Evolutionary conservation across 1,140 invertebrate genomes (phyloP), one percentile per base, ranked within the genome.

Genomic region (Neodiprion pinetum): DNA sequence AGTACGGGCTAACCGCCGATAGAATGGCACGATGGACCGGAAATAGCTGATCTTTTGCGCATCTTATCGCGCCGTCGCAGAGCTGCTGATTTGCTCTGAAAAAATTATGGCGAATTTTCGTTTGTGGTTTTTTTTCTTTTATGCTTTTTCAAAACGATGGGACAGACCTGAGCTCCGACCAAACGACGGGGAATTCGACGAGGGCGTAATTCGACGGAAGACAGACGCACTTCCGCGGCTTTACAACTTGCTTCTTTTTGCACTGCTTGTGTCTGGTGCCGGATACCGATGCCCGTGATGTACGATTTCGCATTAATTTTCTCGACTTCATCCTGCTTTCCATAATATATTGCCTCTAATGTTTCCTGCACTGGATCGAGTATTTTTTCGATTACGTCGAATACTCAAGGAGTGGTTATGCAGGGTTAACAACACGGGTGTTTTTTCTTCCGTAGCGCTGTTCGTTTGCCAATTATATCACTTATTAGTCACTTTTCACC

Each of bases 1-100:
- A 97, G 87, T 96, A 97, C 9, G 93, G 92, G 81, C 95, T 96
- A 83, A 94, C 95, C 66, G 94, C 93, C 28, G 94, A 95, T 80
- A 97, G 90, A 74, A 97, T 94, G 49, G 93, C 93, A 72, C 95
- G 91, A 85, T 97, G 96, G 9, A 96, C 93, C 12, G 92, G 92
- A 81, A 96, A 95, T 12, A 90, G 85, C 50, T 88, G 87, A 61
- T 92, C 93, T 81, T 93, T 92, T 75, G 93, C 92, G 47, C 95
- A 92, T 73, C 91, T 89, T 73, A 97, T 91, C 2, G 92, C 90
- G 0, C 94, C 95, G 87, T 97, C 96, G 85, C 95, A 96, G 11
- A 96, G 90, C 78, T 95, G 91, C 79, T 92, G 92, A 68, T 91
- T 92, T 77, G 93, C 91, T 78, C 94, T 87, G 66, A 61, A 79